These are phyloP conservation scores for Masnerella sp. DNA, from an alignment of 2,888 invertebrate genomes.

Conservation along the genomic window DNA sequence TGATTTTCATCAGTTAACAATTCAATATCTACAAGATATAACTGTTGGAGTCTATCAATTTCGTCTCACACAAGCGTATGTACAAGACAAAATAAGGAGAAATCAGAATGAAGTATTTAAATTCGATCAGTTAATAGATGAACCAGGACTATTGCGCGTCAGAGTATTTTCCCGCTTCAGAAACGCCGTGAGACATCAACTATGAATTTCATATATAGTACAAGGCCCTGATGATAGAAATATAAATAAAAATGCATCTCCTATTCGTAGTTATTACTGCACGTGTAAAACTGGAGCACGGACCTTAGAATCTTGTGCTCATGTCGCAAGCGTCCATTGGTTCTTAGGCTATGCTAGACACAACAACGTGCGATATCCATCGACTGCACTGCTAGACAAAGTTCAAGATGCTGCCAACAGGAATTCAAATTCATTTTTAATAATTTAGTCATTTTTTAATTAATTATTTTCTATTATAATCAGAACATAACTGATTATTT, in stretches of 20 bases:
- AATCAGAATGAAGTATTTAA: conserved; percentile 36
- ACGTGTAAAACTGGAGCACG: neutral
- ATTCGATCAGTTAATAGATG: conserved; percentile 27
- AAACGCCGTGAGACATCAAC: conserved; percentile 10
- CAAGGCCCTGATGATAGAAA: neutral
- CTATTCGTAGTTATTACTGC: neutral
- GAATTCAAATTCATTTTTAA: no score
- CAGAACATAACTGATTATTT: no score
- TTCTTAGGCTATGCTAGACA: neutral
- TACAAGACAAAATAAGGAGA: conserved; percentile 30
- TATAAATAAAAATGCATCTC: no score
- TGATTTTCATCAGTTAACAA: no score
- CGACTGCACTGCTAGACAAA: no score
- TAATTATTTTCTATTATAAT: no score
- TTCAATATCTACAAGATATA: no score
- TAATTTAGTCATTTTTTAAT: no score
- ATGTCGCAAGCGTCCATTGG: conserved; percentile 1
- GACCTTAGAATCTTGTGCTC: neutral
- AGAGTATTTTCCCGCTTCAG: conserved; percentile 22
- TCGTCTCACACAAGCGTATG: conserved; percentile 32
- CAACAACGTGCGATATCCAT: neutral
- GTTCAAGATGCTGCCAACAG: no score
- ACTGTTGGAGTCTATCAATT: conserved; percentile 42
- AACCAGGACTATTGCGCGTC: conserved; percentile 34
- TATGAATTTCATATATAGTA: conserved; percentile 7